phyloP scores from a whole-genome alignment of 2,113 vertebrate genomes.

The Gadus macrocephalus region DNA sequence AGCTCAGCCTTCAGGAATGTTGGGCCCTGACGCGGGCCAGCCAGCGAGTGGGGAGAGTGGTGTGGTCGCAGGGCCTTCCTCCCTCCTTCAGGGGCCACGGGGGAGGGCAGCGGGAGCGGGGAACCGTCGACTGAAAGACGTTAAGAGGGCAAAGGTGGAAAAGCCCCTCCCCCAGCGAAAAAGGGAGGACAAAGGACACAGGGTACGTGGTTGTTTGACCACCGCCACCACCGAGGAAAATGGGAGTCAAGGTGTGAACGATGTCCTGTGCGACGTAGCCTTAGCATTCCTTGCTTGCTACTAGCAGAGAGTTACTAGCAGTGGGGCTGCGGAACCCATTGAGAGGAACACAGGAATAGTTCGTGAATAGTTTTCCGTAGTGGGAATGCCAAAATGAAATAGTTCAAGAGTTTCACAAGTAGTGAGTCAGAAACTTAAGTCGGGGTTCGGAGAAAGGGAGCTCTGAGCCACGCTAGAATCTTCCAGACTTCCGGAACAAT shows the following conservation, averaged over 20 bases:
- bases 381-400: slow-evolving; percentile 12
- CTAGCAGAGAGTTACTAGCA: slow-evolving; percentile 43
- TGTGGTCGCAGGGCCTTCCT: slow-evolving; percentile 65
- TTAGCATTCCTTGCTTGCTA: slow-evolving; percentile 13
- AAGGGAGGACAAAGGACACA: slow-evolving; percentile 1
- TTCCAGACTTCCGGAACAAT: too few species aligned
- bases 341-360: slow-evolving; percentile 31
- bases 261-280: neutral
- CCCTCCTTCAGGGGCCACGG: slow-evolving; percentile 63
- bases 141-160: neutral
- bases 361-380: slow-evolving; percentile 32
- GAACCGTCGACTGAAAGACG: slow-evolving; percentile 31
- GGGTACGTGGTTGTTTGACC: slow-evolving; percentile 7
- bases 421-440: neutral
- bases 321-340: slow-evolving; percentile 49
- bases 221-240: slow-evolving; percentile 14
- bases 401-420: neutral
- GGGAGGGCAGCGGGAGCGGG: slow-evolving; percentile 49
- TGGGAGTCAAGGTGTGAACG: neutral
- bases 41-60: slow-evolving; percentile 60
- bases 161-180: slow-evolving; percentile 2
- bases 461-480: too few species aligned
- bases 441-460: too few species aligned
- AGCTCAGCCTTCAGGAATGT: slow-evolving; percentile 77
- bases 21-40: slow-evolving; percentile 59